Evolutionary conservation across 2,888 invertebrate genomes (phyloP).

Genomic region (Piscicola geometra): DNA sequence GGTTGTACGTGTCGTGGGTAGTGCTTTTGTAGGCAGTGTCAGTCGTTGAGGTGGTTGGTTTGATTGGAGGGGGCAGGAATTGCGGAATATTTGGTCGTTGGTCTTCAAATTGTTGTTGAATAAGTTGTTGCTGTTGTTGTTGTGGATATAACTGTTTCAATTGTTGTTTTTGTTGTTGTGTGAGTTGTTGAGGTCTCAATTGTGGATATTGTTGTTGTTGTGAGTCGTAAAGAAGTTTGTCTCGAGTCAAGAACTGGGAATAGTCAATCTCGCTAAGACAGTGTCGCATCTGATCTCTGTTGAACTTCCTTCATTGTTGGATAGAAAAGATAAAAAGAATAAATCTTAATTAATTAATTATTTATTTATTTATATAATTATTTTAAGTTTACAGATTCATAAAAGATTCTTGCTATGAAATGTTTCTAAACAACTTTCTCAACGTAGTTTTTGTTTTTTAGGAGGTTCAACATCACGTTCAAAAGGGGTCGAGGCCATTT

Average conservation of each 20-base stretch:
- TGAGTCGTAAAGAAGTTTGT: constrained; percentile 10
- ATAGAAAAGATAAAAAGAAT: too few species aligned
- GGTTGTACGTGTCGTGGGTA: not conserved
- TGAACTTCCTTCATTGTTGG: constrained; percentile 12
- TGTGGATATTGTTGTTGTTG: not conserved
- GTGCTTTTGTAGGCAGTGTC: not conserved
- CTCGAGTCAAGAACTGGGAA: constrained; percentile 1
- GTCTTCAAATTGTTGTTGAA: not conserved
- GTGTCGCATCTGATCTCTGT: not conserved
- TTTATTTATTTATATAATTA: not conserved
- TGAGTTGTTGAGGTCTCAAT: not conserved
- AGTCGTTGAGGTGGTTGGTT: not conserved
- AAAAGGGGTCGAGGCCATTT: too few species aligned
- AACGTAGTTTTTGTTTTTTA: too few species aligned
- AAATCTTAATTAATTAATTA: too few species aligned
- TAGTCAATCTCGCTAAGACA: constrained; percentile 10
- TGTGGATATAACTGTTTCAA: not conserved
- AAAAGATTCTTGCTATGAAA: too few species aligned
- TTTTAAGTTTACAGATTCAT: too few species aligned
- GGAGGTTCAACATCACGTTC: too few species aligned
- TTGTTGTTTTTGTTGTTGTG: not conserved
- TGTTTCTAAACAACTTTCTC: too few species aligned
- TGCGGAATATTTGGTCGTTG: not conserved
- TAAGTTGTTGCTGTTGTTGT: not conserved
- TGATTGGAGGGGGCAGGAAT: not conserved